Base-by-base conservation (phyloP, 2,797 vertebrate genomes). In the Rhodeus uyekii region DNA sequence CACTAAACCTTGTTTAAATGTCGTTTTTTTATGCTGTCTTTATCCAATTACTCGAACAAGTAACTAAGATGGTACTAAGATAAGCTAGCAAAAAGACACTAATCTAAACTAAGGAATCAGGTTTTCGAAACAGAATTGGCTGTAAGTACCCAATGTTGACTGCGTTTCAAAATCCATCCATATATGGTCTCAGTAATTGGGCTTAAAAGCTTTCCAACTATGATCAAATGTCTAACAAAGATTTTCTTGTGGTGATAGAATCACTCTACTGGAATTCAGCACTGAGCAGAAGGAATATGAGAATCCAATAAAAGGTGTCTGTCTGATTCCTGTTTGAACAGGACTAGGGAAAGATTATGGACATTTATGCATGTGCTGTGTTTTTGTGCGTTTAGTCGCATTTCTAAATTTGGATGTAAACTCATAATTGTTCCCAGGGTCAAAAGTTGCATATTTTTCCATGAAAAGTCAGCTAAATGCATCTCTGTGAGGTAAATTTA, bases 181-280 rank as follows among this genome's bases (percentile, higher is more conserved):
- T 80, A 73, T 80, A 80, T 80, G 78, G 78, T 48, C 68, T 38
- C 29, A 27, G 42, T 73, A 80, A 61, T 80, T 80, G 58, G 55
- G 22, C 32, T 27, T 80, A 61, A 80, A 80, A 80, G 55, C 53
- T 73, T 71, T 80, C 29, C 67, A 81, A 65, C 42, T 74, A 64
- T 74, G 69, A 81, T 80, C 67, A 71, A 69, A 71, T 71, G 78
- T 80, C 78, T 71, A 19, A 4, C 29, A 38, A 80, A 63, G 71
- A 65, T 74, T 81, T 81, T 81, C 69, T 65, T 53, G 71, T 64
- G 78, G 78, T 80, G 68, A 80, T 34, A 63, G 42, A 80, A 80
- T 73, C 67, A 29, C 55, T 73, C 50, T 71, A 34, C 36, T 16
- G 72, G 61, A 32, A 82, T 82, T 76, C 71, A 32, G 48, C 36